A percentile compares a stretch with the other conserved stretches of the same genome.
Evolutionary conservation across 2,797 vertebrate species (phyloP).

Genomic region (Onychomys torridus): DNA sequence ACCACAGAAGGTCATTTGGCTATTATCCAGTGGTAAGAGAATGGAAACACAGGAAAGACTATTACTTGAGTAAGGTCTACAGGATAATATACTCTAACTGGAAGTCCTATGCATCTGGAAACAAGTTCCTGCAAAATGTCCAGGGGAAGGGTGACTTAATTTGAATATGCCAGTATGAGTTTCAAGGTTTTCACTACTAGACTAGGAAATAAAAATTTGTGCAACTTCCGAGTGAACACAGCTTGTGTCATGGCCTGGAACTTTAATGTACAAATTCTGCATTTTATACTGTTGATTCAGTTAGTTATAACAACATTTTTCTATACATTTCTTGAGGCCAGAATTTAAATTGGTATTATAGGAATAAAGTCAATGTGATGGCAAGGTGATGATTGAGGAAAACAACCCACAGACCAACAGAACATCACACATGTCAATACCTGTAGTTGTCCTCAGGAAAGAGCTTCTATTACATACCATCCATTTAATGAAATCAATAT

Average conservation of each 20-base stretch:
- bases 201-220: not conserved
- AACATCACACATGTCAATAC: not conserved
- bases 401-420: not conserved
- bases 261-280: not conserved
- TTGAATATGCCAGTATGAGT: not conserved
- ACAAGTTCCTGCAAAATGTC: not conserved
- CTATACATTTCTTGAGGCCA: not conserved
- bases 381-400: not conserved
- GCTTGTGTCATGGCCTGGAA: not conserved
- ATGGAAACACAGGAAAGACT: not conserved
- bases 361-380: not conserved
- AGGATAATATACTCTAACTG: not conserved
- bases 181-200: not conserved
- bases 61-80: not conserved
- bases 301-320: not conserved
- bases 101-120: not conserved
- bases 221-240: not conserved
- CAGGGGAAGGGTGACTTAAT: not conserved
- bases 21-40: not conserved
- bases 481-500: not conserved
- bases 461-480: not conserved
- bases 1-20: not conserved
- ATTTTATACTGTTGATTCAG: not conserved
- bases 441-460: not conserved
- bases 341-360: not conserved